Conservation (phyloP, 2,113 vertebrate species). For the Tympanuchus pallidicinctus region DNA sequence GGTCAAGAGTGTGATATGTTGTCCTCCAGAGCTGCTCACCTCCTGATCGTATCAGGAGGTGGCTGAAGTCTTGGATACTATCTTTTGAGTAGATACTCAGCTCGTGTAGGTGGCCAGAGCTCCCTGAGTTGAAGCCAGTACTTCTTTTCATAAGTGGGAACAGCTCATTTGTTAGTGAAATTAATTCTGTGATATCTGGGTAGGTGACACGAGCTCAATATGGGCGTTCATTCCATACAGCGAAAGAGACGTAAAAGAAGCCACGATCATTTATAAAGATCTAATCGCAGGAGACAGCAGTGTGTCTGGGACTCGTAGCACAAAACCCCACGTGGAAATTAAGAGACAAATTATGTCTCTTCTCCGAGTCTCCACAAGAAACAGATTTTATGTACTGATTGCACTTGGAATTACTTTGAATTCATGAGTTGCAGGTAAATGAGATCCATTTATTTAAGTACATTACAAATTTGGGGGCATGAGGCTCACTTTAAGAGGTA, state of each 20-base stretch:
- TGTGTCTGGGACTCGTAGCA: neutral
- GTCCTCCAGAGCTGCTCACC: neutral
- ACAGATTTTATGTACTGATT: neutral
- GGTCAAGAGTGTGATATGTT: neutral
- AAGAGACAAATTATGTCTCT: neutral
- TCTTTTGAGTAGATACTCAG: neutral
- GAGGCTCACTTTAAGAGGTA: neutral
- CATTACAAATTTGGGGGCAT: neutral
- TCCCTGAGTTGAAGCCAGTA: neutral
- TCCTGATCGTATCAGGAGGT: neutral
- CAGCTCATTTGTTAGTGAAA: neutral
- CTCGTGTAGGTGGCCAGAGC: neutral
- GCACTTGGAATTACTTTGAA: neutral
- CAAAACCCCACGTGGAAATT: neutral
- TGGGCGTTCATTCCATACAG: neutral
- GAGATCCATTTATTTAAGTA: neutral
- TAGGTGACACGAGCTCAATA: neutral
- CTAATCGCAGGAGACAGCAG: neutral
- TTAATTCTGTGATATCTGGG: neutral
- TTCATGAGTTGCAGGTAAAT: neutral
- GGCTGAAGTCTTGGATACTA: neutral
- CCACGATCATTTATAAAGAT: neutral
- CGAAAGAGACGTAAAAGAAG: neutral
- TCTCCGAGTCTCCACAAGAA: neutral
- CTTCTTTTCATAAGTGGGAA: neutral